Evolutionary conservation across 2,797 vertebrate genomes (phyloP), one percentile per base, ranked within the genome.

Genomic region (Cossypha niveicapilla): DNA sequence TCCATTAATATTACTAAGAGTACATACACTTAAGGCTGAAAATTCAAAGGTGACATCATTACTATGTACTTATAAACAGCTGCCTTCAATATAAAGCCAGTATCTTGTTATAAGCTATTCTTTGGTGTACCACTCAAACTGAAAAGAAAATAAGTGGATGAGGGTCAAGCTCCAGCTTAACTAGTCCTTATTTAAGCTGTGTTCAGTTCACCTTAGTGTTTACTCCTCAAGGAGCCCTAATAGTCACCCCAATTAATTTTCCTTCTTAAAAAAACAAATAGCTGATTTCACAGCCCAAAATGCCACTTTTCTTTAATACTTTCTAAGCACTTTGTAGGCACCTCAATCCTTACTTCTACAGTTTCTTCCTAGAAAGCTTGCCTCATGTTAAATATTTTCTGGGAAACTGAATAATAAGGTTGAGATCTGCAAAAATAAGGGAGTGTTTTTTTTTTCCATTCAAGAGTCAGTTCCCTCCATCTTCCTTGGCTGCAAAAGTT

Each of bases 61-160:
- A 54, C 13, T 65, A 66, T 35, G 35, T 22, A 39, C 88, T 94
- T 90, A 60, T 41, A 96, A 96, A 96, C 24, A 90, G 66, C 34
- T 96, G 76, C 35, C 78, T 90, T 92, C 82, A 79, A 11, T 72
- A 86, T 81, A 94, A 95, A 91, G 24, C 30, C 78, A 89, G 56
- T 57, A 51, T 62, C 78, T 90, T 91, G 75, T 87, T 92, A 79
- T 7, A 25, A 94, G 74, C 60, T 89, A 82, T 86, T 92, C 88
- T 71, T 65, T 28, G 53, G n/a, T 85, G 24, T 71, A 85, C 61
- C 48, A 57, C 32, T 81, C 67, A 51, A 71, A 60, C 14, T 7
- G 54, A 79, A 82, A 58, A 21, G 41, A 72, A 88, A 68, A 50
- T 18, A 57, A 76, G 37, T 11, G 17, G n/a, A 62, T 37, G 23